phyloP scores from a whole-genome alignment of 2,113 vertebrate species.

The Laterallus jamaicensis region DNA sequence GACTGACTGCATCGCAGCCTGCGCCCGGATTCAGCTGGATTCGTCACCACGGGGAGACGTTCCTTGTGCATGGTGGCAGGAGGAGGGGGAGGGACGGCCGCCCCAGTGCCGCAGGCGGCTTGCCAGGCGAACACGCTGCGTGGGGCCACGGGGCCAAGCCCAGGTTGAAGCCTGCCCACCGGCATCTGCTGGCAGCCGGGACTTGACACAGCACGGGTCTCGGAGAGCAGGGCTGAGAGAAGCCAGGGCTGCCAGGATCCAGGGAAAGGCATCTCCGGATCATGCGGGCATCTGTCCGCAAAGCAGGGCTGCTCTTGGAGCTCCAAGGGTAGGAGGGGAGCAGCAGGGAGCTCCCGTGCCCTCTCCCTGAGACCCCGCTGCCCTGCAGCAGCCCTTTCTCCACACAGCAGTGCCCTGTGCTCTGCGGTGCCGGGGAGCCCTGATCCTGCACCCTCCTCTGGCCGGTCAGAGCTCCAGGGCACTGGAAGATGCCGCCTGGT shows the following conservation, averaged over 20 bases:
- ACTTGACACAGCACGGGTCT: background rate
- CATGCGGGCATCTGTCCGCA: background rate
- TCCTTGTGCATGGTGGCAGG: conserved; percentile 16
- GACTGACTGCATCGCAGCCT: conserved; percentile 63
- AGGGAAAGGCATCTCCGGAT: background rate
- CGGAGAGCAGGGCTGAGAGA: background rate
- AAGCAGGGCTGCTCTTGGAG: accelerated
- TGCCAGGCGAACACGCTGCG: accelerated
- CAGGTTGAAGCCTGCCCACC: background rate
- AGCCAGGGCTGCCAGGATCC: background rate
- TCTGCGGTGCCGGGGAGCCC: background rate
- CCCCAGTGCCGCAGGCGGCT: background rate
- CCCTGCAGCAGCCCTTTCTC: background rate
- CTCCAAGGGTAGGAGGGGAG: background rate
- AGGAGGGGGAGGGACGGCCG: background rate
- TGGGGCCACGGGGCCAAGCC: background rate
- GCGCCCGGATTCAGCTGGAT: conserved; percentile 57
- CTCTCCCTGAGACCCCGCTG: accelerated
- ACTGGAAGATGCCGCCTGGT: background rate
- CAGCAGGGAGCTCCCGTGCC: background rate
- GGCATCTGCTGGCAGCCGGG: background rate
- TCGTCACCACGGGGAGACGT: conserved; percentile 52
- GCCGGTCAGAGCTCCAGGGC: background rate
- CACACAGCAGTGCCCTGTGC: background rate
- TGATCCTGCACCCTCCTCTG: accelerated